Base-by-base conservation (phyloP, 35 echinoderm and acorn worm species). In the Acanthaster planci region DNA sequence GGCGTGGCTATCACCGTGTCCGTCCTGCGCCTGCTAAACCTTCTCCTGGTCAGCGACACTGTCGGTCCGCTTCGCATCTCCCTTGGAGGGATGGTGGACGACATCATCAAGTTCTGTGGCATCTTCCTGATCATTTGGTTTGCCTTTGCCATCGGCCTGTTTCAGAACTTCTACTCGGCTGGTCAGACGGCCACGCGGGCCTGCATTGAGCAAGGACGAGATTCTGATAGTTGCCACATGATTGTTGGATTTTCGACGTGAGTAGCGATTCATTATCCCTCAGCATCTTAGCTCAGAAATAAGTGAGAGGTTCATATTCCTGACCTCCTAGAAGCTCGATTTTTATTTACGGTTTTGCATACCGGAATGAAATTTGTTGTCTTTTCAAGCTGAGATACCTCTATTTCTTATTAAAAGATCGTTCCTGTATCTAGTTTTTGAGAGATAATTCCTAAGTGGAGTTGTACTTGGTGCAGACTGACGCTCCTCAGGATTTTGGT, bases 111-210 rank as follows among this genome's bases (percentile, higher is more conserved):
- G 47, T 82, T 82, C 34, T 53, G 42, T 8, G 80, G 44, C 39
- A 52, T 82, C 80, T 82, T 82, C 80, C 7, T 29, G 21, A 54
- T 82, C 21, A 55, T 82, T 55, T 55, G 47, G 80, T 52, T 82
- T 8, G 39, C 80, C 14, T 82, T 82, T 50, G 54, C 80, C 27
- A 52, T 82, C 2, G 80, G 80, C 47, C 32, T 82, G 40, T 32
- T 32, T 17, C 80, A 82, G 80, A 37, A 32, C 31, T 58, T 54
- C 36, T 54, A 82, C 31, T 82, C 54, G 29, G 47, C 64, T 7
- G 64, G 54, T 30, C 30, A 32, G 40, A 22, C 80, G 15, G 32
- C 35, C 23, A 82, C 1, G 4, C 22, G 47, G n/a, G 30, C 31
- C 9, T 37, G 54, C 39, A 16, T 51, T 10, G 17, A 38, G n/a